Conservation (phyloP, 2,113 vertebrate species). For the Bos javanicus region DNA sequence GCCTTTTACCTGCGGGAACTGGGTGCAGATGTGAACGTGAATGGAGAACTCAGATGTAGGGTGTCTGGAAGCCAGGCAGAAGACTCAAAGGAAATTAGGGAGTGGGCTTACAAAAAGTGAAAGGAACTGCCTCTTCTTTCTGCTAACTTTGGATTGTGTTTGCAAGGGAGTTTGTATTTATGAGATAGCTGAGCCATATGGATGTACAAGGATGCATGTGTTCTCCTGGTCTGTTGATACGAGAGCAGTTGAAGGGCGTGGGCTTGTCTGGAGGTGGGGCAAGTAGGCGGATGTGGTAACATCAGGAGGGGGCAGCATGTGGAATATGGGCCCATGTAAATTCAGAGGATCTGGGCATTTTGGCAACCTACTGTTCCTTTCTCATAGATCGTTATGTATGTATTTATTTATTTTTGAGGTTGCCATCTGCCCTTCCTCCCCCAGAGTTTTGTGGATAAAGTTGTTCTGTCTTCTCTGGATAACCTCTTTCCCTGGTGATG, state of each 20-base stretch:
- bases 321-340: background rate
- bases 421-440: background rate
- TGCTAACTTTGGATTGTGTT: slow-evolving; percentile 47
- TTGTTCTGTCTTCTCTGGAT: background rate
- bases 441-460: background rate
- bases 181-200: slow-evolving; percentile 60
- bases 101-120: slow-evolving; percentile 5
- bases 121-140: background rate
- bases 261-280: slow-evolving; percentile 48
- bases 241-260: slow-evolving; percentile 46
- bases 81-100: slow-evolving; percentile 11
- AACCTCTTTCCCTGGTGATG: background rate
- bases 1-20: background rate
- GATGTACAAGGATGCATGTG: background rate
- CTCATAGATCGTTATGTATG: background rate
- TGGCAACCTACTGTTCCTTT: background rate
- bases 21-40: background rate
- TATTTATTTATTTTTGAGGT: slow-evolving; percentile 32
- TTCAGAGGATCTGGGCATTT: background rate
- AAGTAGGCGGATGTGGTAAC: slow-evolving; percentile 22
- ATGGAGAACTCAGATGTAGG: background rate
- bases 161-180: slow-evolving; percentile 45
- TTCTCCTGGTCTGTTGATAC: slow-evolving; percentile 30
- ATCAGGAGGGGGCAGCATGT: background rate
- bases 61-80: background rate